Evolutionary conservation across 1,140 invertebrate genomes (phyloP).

Genomic region (Zaprionus kolodkinae): DNA sequence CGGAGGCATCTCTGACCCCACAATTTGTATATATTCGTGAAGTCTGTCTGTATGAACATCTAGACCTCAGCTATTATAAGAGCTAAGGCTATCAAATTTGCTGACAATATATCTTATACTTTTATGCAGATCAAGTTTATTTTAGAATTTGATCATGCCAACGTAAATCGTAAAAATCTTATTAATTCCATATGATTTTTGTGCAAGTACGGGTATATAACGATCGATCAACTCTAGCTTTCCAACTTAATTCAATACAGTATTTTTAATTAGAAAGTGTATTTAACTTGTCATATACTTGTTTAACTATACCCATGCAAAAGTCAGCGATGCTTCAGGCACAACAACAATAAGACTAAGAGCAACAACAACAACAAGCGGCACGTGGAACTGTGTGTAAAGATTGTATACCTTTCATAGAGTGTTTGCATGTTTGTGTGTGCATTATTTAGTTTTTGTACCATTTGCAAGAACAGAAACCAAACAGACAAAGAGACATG

Average conservation of each 20-base stretch:
- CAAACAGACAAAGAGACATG: background rate
- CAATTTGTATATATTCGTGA: no score
- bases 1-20: no score
- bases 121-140: no score
- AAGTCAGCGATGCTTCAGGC: slow-evolving; percentile 1
- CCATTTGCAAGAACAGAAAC: slow-evolving; percentile 22
- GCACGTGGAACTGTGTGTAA: slow-evolving; percentile 1
- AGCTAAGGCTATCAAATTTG: no score
- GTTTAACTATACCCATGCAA: background rate
- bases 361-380: slow-evolving; percentile 4
- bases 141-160: no score
- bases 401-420: slow-evolving; percentile 2
- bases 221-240: no score
- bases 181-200: no score
- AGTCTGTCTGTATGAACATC: no score
- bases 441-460: slow-evolving; percentile 50
- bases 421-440: slow-evolving; percentile 18
- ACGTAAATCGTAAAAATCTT: no score
- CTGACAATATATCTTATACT: no score
- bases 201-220: no score
- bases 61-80: no score
- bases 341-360: background rate
- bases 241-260: background rate
- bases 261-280: background rate
- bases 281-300: background rate